Evolutionary conservation across 2,888 invertebrate species (phyloP).

Genomic region (Diarsia brunnea): DNA sequence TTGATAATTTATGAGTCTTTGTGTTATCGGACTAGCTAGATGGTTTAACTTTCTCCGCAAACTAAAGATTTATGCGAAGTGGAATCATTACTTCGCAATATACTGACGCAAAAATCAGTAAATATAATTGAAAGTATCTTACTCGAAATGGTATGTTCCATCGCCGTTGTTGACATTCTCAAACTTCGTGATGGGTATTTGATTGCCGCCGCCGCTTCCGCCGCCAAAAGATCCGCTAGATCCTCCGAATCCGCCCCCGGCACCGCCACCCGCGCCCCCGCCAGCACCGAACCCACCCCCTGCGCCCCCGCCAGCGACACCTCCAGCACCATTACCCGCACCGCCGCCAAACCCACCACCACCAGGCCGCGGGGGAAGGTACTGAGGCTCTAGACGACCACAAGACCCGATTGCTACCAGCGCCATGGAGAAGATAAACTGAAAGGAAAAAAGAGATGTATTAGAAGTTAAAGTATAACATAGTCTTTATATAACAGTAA

Average conservation of each 20-base stretch:
- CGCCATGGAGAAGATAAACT: slow-evolving; percentile 76
- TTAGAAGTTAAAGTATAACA: not conserved
- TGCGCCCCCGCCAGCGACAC: slow-evolving; percentile 64
- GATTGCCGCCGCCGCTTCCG: slow-evolving; percentile 79
- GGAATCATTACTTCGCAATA: not conserved
- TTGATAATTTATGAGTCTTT: slow-evolving; percentile 26
- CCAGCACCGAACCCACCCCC: slow-evolving; percentile 67
- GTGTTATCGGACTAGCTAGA: slow-evolving; percentile 9
- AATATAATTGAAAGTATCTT: slow-evolving; percentile 57
- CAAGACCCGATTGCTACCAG: slow-evolving; percentile 80
- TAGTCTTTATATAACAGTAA: too few relatives aligned
- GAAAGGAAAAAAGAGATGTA: slow-evolving; percentile 38
- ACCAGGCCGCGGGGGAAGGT: slow-evolving; percentile 72
- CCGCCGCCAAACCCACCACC: slow-evolving; percentile 69
- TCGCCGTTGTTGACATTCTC: slow-evolving; percentile 92
- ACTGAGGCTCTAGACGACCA: slow-evolving; percentile 76
- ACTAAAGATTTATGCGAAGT: not conserved
- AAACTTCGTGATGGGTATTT: slow-evolving; percentile 91
- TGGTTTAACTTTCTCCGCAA: slow-evolving; percentile 13
- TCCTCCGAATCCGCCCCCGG: slow-evolving; percentile 72
- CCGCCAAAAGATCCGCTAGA: slow-evolving; percentile 58
- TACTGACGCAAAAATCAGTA: not conserved
- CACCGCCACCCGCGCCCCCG: slow-evolving; percentile 73
- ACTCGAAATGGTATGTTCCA: slow-evolving; percentile 92
- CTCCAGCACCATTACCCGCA: slow-evolving; percentile 63